Conservation (phyloP, 2,797 vertebrate species). For the Coilia nasus region DNA sequence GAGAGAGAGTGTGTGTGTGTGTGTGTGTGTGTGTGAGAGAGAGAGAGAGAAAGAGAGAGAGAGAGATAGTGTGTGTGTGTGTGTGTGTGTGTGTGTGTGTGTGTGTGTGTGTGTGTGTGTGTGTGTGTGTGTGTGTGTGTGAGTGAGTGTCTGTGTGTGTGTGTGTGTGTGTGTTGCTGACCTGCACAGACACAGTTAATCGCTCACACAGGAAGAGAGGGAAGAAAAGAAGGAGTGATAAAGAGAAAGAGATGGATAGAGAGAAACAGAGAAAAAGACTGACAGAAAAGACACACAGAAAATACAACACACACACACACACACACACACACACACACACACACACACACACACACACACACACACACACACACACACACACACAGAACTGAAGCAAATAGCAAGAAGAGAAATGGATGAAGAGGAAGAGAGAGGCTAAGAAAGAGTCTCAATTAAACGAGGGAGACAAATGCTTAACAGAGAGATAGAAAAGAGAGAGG, state of each 20-base stretch:
- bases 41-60: too few relatives aligned
- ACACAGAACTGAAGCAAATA: too few relatives aligned
- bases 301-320: not conserved
- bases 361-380: too few relatives aligned
- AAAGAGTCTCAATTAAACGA: not conserved
- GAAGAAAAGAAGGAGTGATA: too few relatives aligned
- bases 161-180: not conserved
- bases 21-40: not conserved
- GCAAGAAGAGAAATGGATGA: too few relatives aligned
- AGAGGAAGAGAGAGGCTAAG: not conserved
- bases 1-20: not conserved
- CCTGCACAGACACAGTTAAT: not conserved
- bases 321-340: too few relatives aligned
- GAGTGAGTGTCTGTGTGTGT: too few relatives aligned
- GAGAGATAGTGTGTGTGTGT: not conserved
- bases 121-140: not conserved
- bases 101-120: not conserved
- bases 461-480: not conserved
- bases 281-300: not conserved
- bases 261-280: not conserved
- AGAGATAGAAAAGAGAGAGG: slow-evolving; percentile 19
- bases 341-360: too few relatives aligned
- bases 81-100: not conserved
- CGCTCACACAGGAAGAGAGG: not conserved
- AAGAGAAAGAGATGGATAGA: not conserved